phyloP scores from a whole-genome alignment of 2,888 invertebrate genomes.

The Hydraecia micacea region DNA sequence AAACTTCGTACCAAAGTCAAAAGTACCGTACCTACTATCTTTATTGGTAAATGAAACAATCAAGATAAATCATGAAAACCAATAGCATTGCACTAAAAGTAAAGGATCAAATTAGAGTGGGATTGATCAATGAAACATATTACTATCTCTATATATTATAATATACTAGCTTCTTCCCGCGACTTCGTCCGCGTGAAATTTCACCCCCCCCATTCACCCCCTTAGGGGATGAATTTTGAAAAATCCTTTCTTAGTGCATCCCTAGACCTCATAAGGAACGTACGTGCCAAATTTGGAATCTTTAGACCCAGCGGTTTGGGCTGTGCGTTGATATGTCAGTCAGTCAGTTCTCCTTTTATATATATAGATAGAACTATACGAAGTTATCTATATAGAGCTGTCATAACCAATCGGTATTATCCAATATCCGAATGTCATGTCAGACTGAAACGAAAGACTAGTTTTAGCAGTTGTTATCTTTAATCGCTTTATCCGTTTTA shows the following conservation, averaged over 20 bases:
- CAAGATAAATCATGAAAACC: constrained; percentile 19
- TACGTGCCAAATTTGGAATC: too few species aligned
- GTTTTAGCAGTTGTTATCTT: constrained; percentile 35
- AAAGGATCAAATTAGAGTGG: neutral
- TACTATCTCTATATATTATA: neutral
- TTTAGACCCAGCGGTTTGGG: too few species aligned
- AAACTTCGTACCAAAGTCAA: neutral
- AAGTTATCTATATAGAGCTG: constrained; percentile 22
- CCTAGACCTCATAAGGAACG: too few species aligned
- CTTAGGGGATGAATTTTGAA: too few species aligned
- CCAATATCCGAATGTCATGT: constrained; percentile 26
- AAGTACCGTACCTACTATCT: constrained; percentile 3
- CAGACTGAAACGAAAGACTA: constrained; percentile 17
- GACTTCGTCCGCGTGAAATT: too few species aligned
- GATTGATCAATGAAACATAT: constrained; percentile 17
- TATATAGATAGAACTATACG: neutral
- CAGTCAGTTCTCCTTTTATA: too few species aligned
- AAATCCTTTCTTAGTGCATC: too few species aligned
- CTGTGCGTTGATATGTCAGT: too few species aligned
- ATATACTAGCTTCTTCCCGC: too few species aligned
- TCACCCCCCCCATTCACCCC: too few species aligned
- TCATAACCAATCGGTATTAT: constrained; percentile 9
- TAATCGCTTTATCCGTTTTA: constrained; percentile 57
- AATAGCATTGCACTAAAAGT: constrained; percentile 11
- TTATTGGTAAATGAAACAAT: neutral